These are phyloP conservation scores for Meloidogyne hapla DNA, from an alignment of 1,140 invertebrate species.

Conservation along the genomic window DNA sequence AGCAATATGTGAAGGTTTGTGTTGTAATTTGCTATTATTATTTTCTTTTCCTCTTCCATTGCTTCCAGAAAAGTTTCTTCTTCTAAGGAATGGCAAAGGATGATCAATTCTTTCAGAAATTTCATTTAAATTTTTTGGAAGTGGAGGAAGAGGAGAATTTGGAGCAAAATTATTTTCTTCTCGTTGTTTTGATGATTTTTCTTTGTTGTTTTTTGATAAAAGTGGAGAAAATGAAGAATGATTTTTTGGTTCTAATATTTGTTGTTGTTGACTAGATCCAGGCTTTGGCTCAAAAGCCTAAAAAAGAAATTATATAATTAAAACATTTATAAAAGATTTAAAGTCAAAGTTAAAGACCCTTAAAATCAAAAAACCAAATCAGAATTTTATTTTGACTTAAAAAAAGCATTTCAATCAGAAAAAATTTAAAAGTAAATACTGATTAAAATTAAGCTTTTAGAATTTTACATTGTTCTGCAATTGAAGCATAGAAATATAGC, in stretches of 20 bases:
- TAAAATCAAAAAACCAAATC: background rate
- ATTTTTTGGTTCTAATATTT: background rate
- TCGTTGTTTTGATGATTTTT: background rate
- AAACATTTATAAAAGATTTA: too few species aligned
- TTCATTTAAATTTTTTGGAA: background rate
- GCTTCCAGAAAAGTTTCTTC: background rate
- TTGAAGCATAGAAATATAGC: slow-evolving; percentile 1
- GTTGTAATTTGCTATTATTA: background rate
- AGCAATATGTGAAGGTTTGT: slow-evolving; percentile 1
- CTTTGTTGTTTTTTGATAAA: background rate
- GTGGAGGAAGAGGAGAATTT: background rate
- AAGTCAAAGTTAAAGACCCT: background rate
- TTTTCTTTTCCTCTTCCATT: background rate
- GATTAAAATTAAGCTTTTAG: too few species aligned
- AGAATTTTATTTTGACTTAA: too few species aligned
- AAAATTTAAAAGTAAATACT: too few species aligned
- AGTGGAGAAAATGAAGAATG: background rate
- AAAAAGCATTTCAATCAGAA: too few species aligned
- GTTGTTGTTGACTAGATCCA: background rate
- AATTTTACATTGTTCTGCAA: background rate
- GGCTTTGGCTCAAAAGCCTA: background rate
- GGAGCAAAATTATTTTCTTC: background rate
- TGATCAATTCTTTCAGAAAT: background rate
- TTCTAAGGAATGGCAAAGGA: background rate
- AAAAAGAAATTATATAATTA: too few species aligned